phyloP scores from a whole-genome alignment of 2,888 invertebrate genomes.

The Drosophila mayaguana region DNA sequence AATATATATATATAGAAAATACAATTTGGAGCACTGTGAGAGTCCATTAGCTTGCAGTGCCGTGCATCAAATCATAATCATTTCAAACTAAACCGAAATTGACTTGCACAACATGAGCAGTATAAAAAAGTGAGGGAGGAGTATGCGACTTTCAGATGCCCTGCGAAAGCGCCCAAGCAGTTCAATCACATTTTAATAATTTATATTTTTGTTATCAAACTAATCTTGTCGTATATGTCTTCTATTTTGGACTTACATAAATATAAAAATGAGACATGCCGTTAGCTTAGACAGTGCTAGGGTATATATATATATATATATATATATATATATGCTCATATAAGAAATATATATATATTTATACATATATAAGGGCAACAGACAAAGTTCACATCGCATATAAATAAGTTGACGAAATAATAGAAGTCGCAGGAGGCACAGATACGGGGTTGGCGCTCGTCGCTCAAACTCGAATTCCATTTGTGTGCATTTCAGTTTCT shows the following conservation, averaged over 20 bases:
- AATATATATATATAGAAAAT: slow-evolving; percentile 18
- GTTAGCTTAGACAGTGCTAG: neutral
- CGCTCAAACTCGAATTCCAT: slow-evolving; percentile 75
- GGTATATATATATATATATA: slow-evolving; percentile 25
- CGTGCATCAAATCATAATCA: slow-evolving; percentile 65
- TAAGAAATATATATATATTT: neutral
- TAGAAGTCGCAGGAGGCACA: slow-evolving; percentile 45
- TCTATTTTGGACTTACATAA: too few relatives aligned
- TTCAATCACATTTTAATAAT: neutral
- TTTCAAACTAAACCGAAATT: slow-evolving; percentile 62
- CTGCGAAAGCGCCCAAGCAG: neutral
- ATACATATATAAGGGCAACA: slow-evolving; percentile 11
- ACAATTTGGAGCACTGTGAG: slow-evolving; percentile 30
- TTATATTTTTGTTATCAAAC: neutral
- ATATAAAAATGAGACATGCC: too few relatives aligned
- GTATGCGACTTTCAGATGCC: slow-evolving; percentile 1
- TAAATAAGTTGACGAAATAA: slow-evolving; percentile 64
- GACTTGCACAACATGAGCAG: slow-evolving; percentile 55
- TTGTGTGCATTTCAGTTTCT: slow-evolving; percentile 81
- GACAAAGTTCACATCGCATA: slow-evolving; percentile 32
- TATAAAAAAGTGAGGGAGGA: neutral
- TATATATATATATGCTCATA: neutral
- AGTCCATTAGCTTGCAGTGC: slow-evolving; percentile 36
- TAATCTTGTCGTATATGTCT: neutral
- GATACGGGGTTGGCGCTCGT: neutral